Evolutionary conservation across 2,113 vertebrate species (phyloP).

Genomic region (Tretioscincus oriximinensis): DNA sequence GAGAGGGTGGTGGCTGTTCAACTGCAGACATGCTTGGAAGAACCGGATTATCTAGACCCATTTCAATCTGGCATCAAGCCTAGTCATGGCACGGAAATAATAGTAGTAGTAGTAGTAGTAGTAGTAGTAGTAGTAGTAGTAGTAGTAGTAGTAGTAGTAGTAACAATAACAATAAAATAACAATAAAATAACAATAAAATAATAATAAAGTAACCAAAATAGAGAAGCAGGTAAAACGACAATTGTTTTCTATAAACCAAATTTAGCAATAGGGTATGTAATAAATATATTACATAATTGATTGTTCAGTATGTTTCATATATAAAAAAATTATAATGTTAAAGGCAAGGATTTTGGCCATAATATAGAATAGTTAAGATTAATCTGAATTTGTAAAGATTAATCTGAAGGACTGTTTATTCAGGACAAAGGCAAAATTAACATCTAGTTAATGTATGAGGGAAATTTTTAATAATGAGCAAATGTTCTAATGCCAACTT

Average conservation of each 20-base stretch:
- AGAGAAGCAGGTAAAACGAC: slow-evolving; percentile 21
- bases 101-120: too few species aligned
- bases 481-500: not conserved
- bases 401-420: not conserved
- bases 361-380: not conserved
- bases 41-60: too few species aligned
- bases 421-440: not conserved
- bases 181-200: too few species aligned
- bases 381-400: not conserved
- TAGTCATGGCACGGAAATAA: too few species aligned
- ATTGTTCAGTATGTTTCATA: not conserved
- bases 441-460: not conserved
- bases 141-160: too few species aligned
- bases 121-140: too few species aligned
- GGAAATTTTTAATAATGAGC: not conserved
- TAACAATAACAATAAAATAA: too few species aligned
- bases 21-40: too few species aligned
- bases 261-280: slow-evolving; percentile 14
- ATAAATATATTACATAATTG: not conserved
- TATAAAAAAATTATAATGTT: not conserved
- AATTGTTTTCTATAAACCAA: slow-evolving; percentile 24
- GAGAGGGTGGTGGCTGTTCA: too few species aligned
- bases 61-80: too few species aligned
- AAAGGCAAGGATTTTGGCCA: not conserved
- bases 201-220: not conserved